A percentile compares a stretch with the other conserved stretches of the same genome.
These are phyloP conservation scores for Hemistola chrysoprasaria DNA, from an alignment of 2,888 invertebrate genomes.

Conservation along the genomic window DNA sequence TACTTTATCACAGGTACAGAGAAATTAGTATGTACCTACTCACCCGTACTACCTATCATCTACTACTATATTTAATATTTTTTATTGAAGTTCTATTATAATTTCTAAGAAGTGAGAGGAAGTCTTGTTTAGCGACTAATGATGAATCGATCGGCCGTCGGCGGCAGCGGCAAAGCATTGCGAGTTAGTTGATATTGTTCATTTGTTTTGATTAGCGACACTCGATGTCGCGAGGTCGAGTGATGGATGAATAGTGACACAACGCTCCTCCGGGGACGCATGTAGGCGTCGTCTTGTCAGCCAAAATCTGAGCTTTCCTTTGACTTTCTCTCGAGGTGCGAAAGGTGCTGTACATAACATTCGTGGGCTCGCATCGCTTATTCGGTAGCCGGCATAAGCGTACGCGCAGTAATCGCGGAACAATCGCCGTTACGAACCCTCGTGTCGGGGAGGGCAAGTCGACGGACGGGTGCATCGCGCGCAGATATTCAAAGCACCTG, in stretches of 20 bases:
- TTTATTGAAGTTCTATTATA: no score
- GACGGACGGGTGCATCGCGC: constrained; percentile 53
- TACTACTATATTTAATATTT: no score
- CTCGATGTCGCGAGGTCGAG: constrained; percentile 47
- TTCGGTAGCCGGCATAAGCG: constrained; percentile 78
- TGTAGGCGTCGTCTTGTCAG: constrained; percentile 75
- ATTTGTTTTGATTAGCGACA: constrained; percentile 59
- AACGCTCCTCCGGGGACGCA: constrained; percentile 73
- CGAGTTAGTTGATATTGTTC: constrained; percentile 46
- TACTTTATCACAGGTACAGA: no score
- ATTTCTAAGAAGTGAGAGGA: no score
- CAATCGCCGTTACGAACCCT: constrained; percentile 39
- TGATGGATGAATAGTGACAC: constrained; percentile 76
- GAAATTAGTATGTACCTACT: no score
- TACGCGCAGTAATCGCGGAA: constrained; percentile 72
- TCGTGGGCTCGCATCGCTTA: constrained; percentile 75
- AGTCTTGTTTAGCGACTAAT: no score
- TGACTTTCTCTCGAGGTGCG: constrained; percentile 81
- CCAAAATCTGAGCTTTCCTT: constrained; percentile 81
- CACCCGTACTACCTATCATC: no score
- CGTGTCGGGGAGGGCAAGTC: constrained; percentile 26
- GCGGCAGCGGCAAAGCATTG: constrained; percentile 1
- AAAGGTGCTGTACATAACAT: constrained; percentile 74
- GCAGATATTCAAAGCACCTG: constrained; percentile 78
- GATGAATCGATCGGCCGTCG: no score